Percentiles rank a stretch among this genome's conserved stretches.
phyloP scores from a whole-genome alignment of 2,888 invertebrate species.

The Parthenolecanium corni region DNA sequence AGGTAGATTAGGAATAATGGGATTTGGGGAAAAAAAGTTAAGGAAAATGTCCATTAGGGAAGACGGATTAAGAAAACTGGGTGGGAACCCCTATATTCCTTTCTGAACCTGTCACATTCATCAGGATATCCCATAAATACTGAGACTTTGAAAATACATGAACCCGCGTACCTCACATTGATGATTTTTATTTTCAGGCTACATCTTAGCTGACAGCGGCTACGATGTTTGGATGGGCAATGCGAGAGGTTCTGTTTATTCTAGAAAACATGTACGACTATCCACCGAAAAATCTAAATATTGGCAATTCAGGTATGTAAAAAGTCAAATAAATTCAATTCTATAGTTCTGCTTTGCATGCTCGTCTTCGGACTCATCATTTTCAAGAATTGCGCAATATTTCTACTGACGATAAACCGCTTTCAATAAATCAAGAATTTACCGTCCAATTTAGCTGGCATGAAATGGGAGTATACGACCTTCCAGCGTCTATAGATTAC shows the following conservation, averaged over 20 bases:
- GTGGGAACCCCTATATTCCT: no score
- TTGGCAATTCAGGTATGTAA: constrained; percentile 50
- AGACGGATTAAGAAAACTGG: no score
- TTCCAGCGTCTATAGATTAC: constrained; percentile 73
- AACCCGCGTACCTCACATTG: no score
- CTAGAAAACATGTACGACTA: constrained; percentile 46
- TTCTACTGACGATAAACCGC: no score
- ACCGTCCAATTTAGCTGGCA: constrained; percentile 54
- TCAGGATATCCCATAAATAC: no score
- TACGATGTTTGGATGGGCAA: constrained; percentile 78
- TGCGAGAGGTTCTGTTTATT: constrained; percentile 66
- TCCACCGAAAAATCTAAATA: constrained; percentile 45
- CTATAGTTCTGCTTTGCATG: not conserved
- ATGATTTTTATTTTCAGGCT: constrained; percentile 41
- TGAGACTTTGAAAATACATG: no score
- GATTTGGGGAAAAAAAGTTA: no score
- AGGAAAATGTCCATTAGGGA: no score
- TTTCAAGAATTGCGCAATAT: no score
- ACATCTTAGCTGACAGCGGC: constrained; percentile 53
- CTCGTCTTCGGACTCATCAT: not conserved
- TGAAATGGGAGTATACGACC: constrained; percentile 72
- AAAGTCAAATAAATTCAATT: constrained; percentile 21
- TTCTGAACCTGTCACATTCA: no score
- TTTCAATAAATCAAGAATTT: not conserved
- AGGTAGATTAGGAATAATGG: no score